Conservation (phyloP, 2,797 vertebrate species). For the Lacerta agilis region DNA sequence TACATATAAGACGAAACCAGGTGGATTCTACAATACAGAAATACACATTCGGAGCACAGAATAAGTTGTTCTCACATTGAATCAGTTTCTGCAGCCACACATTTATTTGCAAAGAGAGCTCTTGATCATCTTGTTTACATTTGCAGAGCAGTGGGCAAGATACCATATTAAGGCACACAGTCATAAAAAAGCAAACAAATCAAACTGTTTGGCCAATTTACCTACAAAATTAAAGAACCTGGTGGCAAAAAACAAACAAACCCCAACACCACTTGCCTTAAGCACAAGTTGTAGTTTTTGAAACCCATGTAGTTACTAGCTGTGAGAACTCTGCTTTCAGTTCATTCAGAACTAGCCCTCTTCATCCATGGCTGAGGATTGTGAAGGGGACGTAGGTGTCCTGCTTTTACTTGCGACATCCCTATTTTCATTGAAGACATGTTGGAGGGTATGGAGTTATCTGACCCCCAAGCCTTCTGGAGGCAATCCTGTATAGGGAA, state of each 20-base stretch:
- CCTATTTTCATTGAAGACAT: too few relatives aligned
- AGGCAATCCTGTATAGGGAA: too few relatives aligned
- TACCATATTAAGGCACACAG: background rate
- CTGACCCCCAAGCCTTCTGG: too few relatives aligned
- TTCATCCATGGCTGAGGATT: background rate
- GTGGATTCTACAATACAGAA: conserved; percentile 36
- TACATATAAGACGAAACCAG: conserved; percentile 16
- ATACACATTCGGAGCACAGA: conserved; percentile 20
- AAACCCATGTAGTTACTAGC: background rate
- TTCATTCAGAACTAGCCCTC: background rate
- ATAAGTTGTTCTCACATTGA: background rate
- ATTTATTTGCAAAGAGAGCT: background rate
- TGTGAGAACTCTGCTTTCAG: background rate
- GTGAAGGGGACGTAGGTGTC: background rate
- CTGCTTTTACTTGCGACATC: too few relatives aligned
- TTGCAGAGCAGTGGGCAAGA: background rate
- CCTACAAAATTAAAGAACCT: background rate
- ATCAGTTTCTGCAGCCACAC: background rate
- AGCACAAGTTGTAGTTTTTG: background rate
- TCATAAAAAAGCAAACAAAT: background rate
- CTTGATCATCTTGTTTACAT: background rate
- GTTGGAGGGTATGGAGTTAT: too few relatives aligned
- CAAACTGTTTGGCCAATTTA: background rate
- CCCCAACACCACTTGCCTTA: background rate
- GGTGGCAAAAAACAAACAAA: background rate